Conservation (phyloP, 2,888 invertebrate genomes). For the Drosophila infuscata region DNA sequence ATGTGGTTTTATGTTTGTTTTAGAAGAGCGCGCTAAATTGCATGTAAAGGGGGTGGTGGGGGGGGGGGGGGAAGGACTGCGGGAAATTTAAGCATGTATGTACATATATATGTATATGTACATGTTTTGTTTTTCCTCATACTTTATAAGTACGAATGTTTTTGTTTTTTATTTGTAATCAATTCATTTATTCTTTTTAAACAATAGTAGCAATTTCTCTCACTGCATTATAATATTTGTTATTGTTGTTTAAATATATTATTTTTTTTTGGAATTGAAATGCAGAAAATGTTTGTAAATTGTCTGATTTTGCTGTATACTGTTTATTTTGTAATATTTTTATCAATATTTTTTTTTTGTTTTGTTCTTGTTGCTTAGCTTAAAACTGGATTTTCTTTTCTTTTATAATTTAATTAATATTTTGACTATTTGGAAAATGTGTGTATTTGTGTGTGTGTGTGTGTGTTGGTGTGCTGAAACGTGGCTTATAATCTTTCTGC, state of each 20-base stretch:
- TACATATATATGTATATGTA: conserved; percentile 26
- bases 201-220: conserved; percentile 43
- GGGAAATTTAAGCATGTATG: conserved; percentile 34
- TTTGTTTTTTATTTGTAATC: conserved; percentile 4
- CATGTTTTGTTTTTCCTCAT: conserved; percentile 5
- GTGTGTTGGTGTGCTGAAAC: neutral
- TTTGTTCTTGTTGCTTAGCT: conserved; percentile 15
- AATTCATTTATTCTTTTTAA: conserved; percentile 22
- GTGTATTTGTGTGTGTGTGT: conserved; percentile 31
- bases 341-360: neutral
- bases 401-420: conserved; percentile 7
- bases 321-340: conserved; percentile 2
- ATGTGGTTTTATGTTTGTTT: conserved; percentile 27
- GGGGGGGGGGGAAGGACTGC: neutral
- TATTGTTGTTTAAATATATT: conserved; percentile 33
- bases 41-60: conserved; percentile 21
- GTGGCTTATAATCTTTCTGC: conserved; percentile 4
- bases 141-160: neutral
- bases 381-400: conserved; percentile 38
- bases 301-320: conserved; percentile 37
- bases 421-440: conserved; percentile 51
- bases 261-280: conserved; percentile 48
- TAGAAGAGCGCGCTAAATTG: conserved; percentile 67
- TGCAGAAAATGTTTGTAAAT: conserved; percentile 53
- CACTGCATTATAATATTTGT: conserved; percentile 35